Conservation (phyloP, 2,888 invertebrate species). For the Atrina japonica region DNA sequence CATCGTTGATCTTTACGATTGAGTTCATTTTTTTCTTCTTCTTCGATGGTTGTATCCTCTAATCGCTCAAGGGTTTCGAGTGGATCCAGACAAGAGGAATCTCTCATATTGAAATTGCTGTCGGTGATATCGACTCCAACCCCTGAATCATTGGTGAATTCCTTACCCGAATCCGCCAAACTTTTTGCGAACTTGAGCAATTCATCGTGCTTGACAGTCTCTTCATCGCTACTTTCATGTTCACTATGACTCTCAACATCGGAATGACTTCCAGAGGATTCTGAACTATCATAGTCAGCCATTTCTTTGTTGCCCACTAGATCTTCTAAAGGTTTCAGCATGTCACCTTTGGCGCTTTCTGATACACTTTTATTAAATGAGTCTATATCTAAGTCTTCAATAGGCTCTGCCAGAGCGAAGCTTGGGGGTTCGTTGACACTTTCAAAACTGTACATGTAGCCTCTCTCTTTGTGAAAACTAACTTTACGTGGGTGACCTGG, state of each 20-base stretch:
- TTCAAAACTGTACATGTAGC: conserved; percentile 46
- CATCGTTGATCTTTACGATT: conserved; percentile 15
- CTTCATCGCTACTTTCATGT: conserved; percentile 54
- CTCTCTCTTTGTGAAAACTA: conserved; percentile 36
- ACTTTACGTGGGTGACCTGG: conserved; percentile 19
- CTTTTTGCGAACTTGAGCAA: conserved; percentile 64
- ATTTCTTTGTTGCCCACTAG: conserved; percentile 15
- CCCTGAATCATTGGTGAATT: conserved; percentile 67
- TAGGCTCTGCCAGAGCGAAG: conserved; percentile 14
- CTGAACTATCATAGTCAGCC: conserved; percentile 26
- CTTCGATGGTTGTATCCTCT: conserved; percentile 38
- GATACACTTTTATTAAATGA: conserved; percentile 25
- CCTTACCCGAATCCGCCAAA: conserved; percentile 66
- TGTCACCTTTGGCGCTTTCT: conserved; percentile 44
- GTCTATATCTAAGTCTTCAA: conserved; percentile 26
- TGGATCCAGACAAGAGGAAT: conserved; percentile 61
- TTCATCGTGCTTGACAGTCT: conserved; percentile 49
- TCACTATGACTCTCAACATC: conserved; percentile 50
- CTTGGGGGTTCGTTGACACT: conserved; percentile 41
- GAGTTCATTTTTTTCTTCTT: conserved; percentile 43
- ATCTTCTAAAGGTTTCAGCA: conserved; percentile 53
- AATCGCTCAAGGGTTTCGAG: conserved; percentile 52
- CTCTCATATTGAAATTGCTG: conserved; percentile 37
- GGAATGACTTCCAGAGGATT: conserved; percentile 1
- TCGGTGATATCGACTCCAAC: conserved; percentile 58